phyloP scores from a whole-genome alignment of 2,888 invertebrate genomes.

The Leucania comma region DNA sequence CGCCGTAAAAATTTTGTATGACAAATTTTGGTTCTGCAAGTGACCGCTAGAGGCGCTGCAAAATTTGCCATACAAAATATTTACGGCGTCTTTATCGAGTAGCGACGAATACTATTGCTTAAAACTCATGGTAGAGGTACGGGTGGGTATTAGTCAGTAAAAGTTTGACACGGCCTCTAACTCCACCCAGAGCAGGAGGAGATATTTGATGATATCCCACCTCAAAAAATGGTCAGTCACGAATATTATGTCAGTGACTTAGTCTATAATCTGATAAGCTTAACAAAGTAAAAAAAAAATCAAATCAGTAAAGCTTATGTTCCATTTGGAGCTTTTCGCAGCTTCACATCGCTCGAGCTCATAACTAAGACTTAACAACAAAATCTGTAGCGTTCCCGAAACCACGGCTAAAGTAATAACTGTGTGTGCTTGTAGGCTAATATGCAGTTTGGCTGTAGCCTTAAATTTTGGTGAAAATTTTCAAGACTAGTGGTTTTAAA shows the following conservation, averaged over 20 bases:
- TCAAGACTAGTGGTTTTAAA: slow-evolving; percentile 6
- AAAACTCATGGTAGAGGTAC: too few species aligned
- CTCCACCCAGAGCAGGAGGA: too few species aligned
- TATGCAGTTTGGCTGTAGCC: slow-evolving; percentile 1
- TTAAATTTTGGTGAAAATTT: background rate
- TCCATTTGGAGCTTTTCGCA: slow-evolving; percentile 8
- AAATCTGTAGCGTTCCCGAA: slow-evolving; percentile 4
- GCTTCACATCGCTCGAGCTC: slow-evolving; percentile 13
- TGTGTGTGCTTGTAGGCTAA: slow-evolving; percentile 1
- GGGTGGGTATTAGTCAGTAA: too few species aligned
- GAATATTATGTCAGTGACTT: background rate
- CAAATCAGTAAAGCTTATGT: slow-evolving; percentile 9
- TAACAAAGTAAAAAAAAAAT: slow-evolving; percentile 10
- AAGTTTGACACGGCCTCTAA: too few species aligned
- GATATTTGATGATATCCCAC: too few species aligned
- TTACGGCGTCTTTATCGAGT: too few species aligned
- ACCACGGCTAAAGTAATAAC: slow-evolving; percentile 20
- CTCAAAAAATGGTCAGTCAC: too few species aligned
- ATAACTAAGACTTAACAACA: slow-evolving; percentile 32
- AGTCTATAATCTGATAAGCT: slow-evolving; percentile 12
- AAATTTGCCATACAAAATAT: too few species aligned
- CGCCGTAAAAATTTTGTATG: too few species aligned
- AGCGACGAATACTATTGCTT: too few species aligned
- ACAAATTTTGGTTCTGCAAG: too few species aligned
- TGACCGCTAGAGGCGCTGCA: too few species aligned